phyloP scores from a whole-genome alignment of 2,888 invertebrate genomes.

The Ormyrus thymus region DNA sequence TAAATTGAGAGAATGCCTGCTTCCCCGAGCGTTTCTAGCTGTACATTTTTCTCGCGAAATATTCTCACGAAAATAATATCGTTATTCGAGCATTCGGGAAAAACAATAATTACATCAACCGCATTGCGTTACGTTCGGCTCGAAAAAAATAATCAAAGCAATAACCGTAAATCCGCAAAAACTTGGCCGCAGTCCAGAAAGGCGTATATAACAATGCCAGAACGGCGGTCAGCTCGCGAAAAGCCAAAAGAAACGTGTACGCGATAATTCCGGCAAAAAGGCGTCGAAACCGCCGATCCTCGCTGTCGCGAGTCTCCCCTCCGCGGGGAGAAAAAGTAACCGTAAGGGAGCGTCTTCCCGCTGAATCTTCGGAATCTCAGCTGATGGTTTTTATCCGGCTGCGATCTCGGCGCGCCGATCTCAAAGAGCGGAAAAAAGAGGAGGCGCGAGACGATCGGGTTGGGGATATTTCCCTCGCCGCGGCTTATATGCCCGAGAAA shows the following conservation, averaged over 20 bases:
- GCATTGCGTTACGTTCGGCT: too few species aligned
- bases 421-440: constrained; percentile 7
- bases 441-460: constrained; percentile 15
- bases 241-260: too few species aligned
- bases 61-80: too few species aligned
- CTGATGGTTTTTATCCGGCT: constrained; percentile 45
- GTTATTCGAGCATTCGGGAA: too few species aligned
- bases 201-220: too few species aligned
- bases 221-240: too few species aligned
- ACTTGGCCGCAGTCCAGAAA: not conserved
- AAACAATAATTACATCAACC: too few species aligned
- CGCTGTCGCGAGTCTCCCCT: constrained; percentile 22
- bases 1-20: not conserved
- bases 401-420: constrained; percentile 18
- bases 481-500: constrained; percentile 1
- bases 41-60: too few species aligned
- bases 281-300: constrained; percentile 4
- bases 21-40: too few species aligned
- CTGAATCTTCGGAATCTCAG: constrained; percentile 47
- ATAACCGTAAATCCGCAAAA: not conserved
- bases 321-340: not conserved
- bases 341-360: not conserved
- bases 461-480: constrained; percentile 3
- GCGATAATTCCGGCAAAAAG: not conserved
- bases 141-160: not conserved